phyloP scores from a whole-genome alignment of 2,113 vertebrate genomes.

The Sorex fumeus region DNA sequence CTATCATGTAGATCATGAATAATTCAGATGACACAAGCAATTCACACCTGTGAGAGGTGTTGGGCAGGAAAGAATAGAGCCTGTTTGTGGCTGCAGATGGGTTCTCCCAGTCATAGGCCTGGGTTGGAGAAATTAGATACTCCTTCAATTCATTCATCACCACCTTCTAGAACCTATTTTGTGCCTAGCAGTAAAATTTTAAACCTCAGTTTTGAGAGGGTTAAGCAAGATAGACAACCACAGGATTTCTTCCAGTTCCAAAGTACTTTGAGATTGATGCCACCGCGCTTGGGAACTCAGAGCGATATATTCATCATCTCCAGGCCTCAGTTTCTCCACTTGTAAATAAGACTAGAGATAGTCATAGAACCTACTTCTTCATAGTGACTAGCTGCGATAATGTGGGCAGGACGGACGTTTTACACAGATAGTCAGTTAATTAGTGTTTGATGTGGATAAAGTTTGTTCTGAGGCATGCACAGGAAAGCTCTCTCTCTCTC shows the following conservation, averaged over 20 bases:
- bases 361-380: not conserved
- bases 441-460: not conserved
- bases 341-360: conserved; percentile 11
- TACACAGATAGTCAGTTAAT: not conserved
- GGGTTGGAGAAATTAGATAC: conserved; percentile 38
- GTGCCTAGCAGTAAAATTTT: not conserved
- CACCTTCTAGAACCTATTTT: not conserved
- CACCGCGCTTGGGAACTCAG: not conserved
- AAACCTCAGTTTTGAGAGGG: not conserved
- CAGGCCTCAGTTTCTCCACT: conserved; percentile 1
- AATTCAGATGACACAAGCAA: conserved; percentile 78
- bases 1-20: conserved; percentile 79
- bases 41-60: conserved; percentile 83
- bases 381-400: not conserved
- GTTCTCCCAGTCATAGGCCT: conserved; percentile 54
- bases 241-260: not conserved
- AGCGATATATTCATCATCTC: conserved; percentile 13
- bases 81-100: conserved; percentile 70
- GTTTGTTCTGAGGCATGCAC: conserved; percentile 25
- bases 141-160: conserved; percentile 4
- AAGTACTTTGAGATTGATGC: not conserved
- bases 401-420: not conserved
- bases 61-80: conserved; percentile 69
- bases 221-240: not conserved
- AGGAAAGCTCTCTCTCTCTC: not conserved